phyloP scores from a whole-genome alignment of 1,140 invertebrate genomes.

The Leptonema lineaticorne region DNA sequence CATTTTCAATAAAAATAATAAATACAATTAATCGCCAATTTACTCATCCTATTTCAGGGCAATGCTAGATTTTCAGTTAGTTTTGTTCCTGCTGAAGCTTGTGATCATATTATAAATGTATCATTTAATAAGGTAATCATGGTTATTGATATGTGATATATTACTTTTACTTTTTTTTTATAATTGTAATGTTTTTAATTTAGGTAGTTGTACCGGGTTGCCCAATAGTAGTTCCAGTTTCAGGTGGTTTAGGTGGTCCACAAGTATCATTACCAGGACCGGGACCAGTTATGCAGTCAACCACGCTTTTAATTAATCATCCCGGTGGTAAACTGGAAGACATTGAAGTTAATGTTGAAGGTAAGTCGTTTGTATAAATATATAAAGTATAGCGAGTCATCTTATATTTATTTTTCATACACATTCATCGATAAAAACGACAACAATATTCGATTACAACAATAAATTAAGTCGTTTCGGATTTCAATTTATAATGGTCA shows the following conservation, averaged over 20 bases:
- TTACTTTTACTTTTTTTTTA: slow-evolving; percentile 1
- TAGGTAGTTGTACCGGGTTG: slow-evolving; percentile 74
- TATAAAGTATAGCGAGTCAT: no score
- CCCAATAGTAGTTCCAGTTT: slow-evolving; percentile 74
- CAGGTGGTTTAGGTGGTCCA: slow-evolving; percentile 71
- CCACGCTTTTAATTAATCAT: slow-evolving; percentile 67
- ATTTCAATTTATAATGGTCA: no score
- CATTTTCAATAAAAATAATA: neutral
- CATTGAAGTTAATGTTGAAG: slow-evolving; percentile 92
- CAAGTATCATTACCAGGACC: slow-evolving; percentile 70
- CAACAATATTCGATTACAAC: no score
- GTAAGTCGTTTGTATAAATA: slow-evolving; percentile 63
- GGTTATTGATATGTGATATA: neutral
- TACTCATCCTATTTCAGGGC: slow-evolving; percentile 49
- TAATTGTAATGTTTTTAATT: neutral
- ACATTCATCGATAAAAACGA: no score
- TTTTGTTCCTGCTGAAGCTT: slow-evolving; percentile 91
- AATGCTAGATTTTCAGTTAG: slow-evolving; percentile 88
- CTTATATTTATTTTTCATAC: no score
- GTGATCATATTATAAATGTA: slow-evolving; percentile 93
- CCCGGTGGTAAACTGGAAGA: slow-evolving; percentile 84
- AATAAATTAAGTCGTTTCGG: no score
- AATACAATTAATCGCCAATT: neutral
- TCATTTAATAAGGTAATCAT: slow-evolving; percentile 90
- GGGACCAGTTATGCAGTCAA: slow-evolving; percentile 64